Conservation (phyloP, 2,113 vertebrate species). For the Octodon degus region DNA sequence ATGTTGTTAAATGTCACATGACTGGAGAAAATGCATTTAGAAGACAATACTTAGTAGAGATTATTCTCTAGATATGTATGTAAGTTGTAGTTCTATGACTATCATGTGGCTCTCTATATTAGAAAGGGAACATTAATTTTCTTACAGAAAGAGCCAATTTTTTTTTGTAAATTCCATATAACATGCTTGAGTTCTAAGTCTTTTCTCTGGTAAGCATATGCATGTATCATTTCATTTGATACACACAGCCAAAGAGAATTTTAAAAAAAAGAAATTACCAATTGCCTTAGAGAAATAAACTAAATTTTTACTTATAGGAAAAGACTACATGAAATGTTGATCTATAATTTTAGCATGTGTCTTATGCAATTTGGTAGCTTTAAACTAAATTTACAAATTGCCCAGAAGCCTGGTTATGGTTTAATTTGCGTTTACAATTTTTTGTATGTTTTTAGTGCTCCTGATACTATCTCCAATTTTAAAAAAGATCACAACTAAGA, state of each 20-base stretch:
- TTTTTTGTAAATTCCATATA: not conserved
- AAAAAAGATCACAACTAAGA: not conserved
- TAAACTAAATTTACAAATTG: constrained; percentile 69
- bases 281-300: not conserved
- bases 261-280: not conserved
- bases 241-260: not conserved
- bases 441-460: constrained; percentile 81
- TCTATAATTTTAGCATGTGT: constrained; percentile 39
- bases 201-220: not conserved
- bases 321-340: constrained; percentile 51
- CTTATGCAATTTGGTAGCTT: constrained; percentile 50
- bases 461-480: constrained; percentile 43
- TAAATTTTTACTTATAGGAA: not conserved
- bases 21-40: not conserved
- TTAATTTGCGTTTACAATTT: constrained; percentile 77
- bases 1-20: not conserved
- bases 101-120: not conserved
- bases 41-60: not conserved
- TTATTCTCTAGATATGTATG: not conserved
- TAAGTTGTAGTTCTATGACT: not conserved
- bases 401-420: constrained; percentile 76
- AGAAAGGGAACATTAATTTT: not conserved
- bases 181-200: not conserved
- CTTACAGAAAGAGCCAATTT: not conserved
- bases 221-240: not conserved